Base-by-base conservation (phyloP, 2,888 invertebrate species). In the Cheilosia grossa region DNA sequence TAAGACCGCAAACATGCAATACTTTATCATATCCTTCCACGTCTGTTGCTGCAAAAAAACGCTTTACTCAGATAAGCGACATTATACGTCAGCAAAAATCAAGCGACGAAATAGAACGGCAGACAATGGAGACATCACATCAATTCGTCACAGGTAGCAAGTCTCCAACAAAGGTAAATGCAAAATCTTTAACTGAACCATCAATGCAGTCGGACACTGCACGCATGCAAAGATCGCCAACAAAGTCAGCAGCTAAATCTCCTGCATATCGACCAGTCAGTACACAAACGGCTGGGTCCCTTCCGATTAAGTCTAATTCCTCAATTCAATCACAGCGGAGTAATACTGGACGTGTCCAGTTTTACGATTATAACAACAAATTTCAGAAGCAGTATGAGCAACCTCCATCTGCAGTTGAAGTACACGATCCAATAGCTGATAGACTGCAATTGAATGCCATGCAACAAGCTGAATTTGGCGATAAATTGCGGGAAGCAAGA, bases 341-440 rank as follows among this genome's bases (percentile, higher is more conserved):
- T 72, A 21, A 33, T 5, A 59, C 75, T 0, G 86, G 59, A 0
- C 86, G 87, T 4, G 93, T 93, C 1, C 91, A 92, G 82, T 92
- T 91, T 87, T 93, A 93, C 85, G 93, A 93, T 88, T 92, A 93
- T 85, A 89, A 90, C 33, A 93, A 93, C 86, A 92, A 92, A 86
- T 93, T 91, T 88, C 61, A 88, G 3, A 91, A 91, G 42, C 88
- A 90, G n/a, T 92, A 92, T 75, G 83, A 90, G 15, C 90, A 90
- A 2, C 87, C 91, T 1, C 81, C 87, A 5, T 69, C 88, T 30
- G 89, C 92, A 0, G 92, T 93, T 66, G 91, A 89, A 87, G 88
- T 90, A 9, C 89, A 89, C 21, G 88, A 88, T 4, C 89, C 88
- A 6, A 87, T 88, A 58, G 37, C 24, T 51, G 49, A 40, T n/a